Evolutionary conservation across 2,797 vertebrate species (phyloP), one percentile per base, ranked within the genome.

Genomic region (Botia kubotai): DNA sequence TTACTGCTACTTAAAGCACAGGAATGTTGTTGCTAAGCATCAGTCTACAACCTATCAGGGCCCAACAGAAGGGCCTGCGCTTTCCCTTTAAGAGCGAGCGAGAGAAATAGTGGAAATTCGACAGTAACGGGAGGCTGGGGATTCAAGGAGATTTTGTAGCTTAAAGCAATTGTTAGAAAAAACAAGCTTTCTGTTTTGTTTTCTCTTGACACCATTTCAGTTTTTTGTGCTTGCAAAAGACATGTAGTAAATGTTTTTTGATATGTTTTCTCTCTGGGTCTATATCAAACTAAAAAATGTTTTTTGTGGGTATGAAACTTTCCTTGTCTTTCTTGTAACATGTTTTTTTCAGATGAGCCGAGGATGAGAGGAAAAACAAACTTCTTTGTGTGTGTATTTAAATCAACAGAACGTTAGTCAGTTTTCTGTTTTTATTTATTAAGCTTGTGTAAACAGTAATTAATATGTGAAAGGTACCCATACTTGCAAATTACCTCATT

Each of bases 1-100:
- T 97, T 96, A 96, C 95, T 96, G 97, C 97, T 97, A 97, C 97
- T 98, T 98, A 97, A 96, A 95, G 95, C 96, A 93, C 94, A 97
- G 96, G 98, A 98, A 98, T 98, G 96, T 95, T 96, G 97, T 98
- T 97, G 97, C 97, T 97, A 97, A 97, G 98, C 97, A 95, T 96
- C 95, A 90, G 94, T 92, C 94, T 93, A 90, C 94, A 96, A 97
- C 95, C 93, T 96, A 97, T 95, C 95, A 96, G 95, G 39, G 93
- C 94, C 92, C 93, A 95, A 95, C 95, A 95, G 95, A 96, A 93
- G 95, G 92, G 93, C 93, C 90, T 62, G 60, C 90, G 91, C 93
- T 92, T 93, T 92, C 92, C 89, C 90, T 93, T 81, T 80, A 88
- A 89, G 88, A 89, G 76, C 76, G 60, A 83, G 75, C 75, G 79